Base-by-base conservation (phyloP, 2,888 invertebrate genomes). In the Drosophila nr. fundita region DNA sequence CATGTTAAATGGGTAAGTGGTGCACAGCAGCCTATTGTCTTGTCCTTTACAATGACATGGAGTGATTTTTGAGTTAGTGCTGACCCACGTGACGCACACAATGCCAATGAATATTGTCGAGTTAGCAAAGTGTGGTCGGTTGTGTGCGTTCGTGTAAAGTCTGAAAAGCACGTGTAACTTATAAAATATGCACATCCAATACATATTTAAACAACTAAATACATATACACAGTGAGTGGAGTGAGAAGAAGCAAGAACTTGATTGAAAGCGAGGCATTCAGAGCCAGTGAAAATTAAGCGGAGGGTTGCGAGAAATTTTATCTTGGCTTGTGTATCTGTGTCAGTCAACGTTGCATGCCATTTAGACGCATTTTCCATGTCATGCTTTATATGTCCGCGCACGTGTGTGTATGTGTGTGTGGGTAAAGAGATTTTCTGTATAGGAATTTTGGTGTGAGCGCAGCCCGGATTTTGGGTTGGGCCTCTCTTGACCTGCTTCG, bases 1-100 rank as follows among this genome's bases (percentile, higher is more conserved):
- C 78, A 78, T 85, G 80, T 73, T 75, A 83, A 87, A 88, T 88
- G 78, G 78, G 78, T 78, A 75, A 78, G 78, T 78, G 75, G 75
- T 38, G 1, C 10, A 21, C 6, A 32, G 36, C 15, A 29, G 15
- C 36, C 21, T 2, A 18, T 30, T 36, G 27, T n/a, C 24, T 27
- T 53, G 62, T 73, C 73, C 70, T 68, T 50, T 65, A 32, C 72
- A 59, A 36, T 61, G 54, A 55, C 54, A 65, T 60, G 32, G 29
- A 52, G 11, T 57, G 32, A 36, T 68, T 40, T 30, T 21, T 24
- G 32, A 27, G 18, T 48, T 59, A 18, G 15, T 40, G 52, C 38
- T 24, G 27, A 45, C 32, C 4, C 18, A 40, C 59, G 78, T 69
- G 75, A 71, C 73, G 24, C 54, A 48, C 54, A 50, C 61, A 63